Conservation (phyloP, 2,888 invertebrate genomes). For the Ditylenchus weischeri region DNA sequence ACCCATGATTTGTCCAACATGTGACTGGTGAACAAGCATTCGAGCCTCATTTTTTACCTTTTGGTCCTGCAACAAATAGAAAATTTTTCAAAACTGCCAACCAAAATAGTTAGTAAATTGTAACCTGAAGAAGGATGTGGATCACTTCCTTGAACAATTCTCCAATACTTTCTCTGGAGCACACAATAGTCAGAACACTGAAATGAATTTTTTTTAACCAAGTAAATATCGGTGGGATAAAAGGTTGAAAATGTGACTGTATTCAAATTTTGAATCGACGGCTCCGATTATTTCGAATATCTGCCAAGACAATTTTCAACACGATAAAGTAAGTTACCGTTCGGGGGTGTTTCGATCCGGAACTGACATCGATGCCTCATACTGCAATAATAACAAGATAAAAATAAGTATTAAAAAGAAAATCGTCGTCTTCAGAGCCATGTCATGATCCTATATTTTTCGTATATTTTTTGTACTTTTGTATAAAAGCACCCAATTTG, state of each 20-base stretch:
- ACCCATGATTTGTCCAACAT: slow-evolving; percentile 95
- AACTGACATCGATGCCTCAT: slow-evolving; percentile 87
- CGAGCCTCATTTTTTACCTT: slow-evolving; percentile 69
- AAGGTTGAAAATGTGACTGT: slow-evolving; percentile 13
- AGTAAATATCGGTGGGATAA: slow-evolving; percentile 5
- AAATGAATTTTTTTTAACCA: slow-evolving; percentile 37
- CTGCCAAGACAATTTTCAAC: no score
- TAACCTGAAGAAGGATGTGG: slow-evolving; percentile 49
- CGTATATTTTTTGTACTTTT: no score
- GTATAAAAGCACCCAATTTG: no score
- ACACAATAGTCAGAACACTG: slow-evolving; percentile 87
- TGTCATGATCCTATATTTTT: no score
- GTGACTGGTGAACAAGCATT: slow-evolving; percentile 92
- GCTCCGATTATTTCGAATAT: no score
- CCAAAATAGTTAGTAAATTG: background rate
- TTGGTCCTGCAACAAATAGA: background rate
- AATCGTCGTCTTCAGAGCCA: no score
- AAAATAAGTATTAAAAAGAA: background rate
- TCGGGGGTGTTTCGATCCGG: slow-evolving; percentile 79
- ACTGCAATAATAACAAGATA: slow-evolving; percentile 68
- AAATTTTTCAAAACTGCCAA: no score
- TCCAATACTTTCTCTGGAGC: slow-evolving; percentile 70
- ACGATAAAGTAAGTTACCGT: slow-evolving; percentile 65
- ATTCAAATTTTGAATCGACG: no score
- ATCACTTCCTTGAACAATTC: slow-evolving; percentile 24